phyloP scores from a whole-genome alignment of 2,113 vertebrate species.

The Lynx canadensis region DNA sequence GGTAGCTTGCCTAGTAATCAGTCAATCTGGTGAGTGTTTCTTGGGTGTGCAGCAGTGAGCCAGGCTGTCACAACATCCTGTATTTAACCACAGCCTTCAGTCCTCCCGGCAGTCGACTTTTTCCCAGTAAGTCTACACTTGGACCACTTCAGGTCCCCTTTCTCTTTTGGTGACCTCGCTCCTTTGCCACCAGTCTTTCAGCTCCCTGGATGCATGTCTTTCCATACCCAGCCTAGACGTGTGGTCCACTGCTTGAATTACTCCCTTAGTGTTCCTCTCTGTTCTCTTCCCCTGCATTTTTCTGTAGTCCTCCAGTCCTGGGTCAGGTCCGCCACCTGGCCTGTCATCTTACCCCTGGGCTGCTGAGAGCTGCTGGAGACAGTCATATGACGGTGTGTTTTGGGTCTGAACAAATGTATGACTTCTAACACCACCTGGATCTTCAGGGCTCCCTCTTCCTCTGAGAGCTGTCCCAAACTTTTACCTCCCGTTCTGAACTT shows the following conservation, averaged over 20 bases:
- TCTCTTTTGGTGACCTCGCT: not conserved
- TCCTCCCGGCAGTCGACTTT: not conserved
- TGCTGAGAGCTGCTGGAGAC: not conserved
- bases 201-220: not conserved
- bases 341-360: not conserved
- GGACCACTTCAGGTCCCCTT: not conserved
- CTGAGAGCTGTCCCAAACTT: not conserved
- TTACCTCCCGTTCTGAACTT: not conserved
- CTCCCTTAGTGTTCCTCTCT: not conserved
- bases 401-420: not conserved
- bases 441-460: not conserved
- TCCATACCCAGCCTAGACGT: not conserved
- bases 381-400: not conserved
- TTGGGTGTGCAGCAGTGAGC: not conserved
- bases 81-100: not conserved
- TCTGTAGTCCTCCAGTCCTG: not conserved
- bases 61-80: not conserved
- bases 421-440: not conserved
- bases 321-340: not conserved
- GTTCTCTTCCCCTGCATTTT: not conserved
- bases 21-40: not conserved
- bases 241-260: not conserved
- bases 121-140: not conserved
- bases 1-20: not conserved
- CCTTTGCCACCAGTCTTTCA: not conserved